Base-by-base conservation (phyloP, 2,888 invertebrate species). In the Monopis laevigella region DNA sequence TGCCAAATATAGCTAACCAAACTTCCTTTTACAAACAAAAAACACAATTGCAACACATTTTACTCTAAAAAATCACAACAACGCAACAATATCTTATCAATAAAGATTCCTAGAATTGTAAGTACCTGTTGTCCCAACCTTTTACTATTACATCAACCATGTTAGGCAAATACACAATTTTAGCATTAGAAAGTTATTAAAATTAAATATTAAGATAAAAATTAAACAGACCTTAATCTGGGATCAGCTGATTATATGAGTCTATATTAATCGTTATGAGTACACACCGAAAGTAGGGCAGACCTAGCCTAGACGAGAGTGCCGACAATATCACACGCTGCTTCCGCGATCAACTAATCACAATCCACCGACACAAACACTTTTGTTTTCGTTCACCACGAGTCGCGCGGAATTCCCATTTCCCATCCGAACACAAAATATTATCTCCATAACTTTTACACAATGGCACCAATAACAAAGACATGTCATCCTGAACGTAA, bases 211-310 rank as follows among this genome's bases (percentile, higher is more conserved):
- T n/a, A n/a, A n/a, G n/a, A n/a, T n/a, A n/a, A n/a, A n/a, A n/a
- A 57, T 54, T 51, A 52, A 55, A 56, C 59, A 57, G 55, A 56
- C 55, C 59, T 36, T n/a, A 26, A 27, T 26, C 65, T 55, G 68
- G 65, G 62, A 78, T 71, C 80, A 78, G 80, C 80, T 78, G 80
- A 74, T 78, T 64, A 61, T 58, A 59, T 62, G 65, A 66, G 64
- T 65, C 77, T 77, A 78, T 71, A 75, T 77, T 74, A 71, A 78
- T 73, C 72, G 65, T 56, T 56, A 61, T 58, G 67, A 69, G 64
- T 69, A 66, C 62, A 60, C 59, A 57, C 56, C 63, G 63, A 71
- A 80, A 78, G 75, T 80, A 78, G 80, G 80, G 57, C 78, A 78
- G 69, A 71, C 66, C 19, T 19, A 36, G 36, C 36, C 65, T 66